Percentiles rank a stretch among this genome's conserved stretches.
phyloP scores from a whole-genome alignment of 1,140 invertebrate species.

The Chelonus insularis region DNA sequence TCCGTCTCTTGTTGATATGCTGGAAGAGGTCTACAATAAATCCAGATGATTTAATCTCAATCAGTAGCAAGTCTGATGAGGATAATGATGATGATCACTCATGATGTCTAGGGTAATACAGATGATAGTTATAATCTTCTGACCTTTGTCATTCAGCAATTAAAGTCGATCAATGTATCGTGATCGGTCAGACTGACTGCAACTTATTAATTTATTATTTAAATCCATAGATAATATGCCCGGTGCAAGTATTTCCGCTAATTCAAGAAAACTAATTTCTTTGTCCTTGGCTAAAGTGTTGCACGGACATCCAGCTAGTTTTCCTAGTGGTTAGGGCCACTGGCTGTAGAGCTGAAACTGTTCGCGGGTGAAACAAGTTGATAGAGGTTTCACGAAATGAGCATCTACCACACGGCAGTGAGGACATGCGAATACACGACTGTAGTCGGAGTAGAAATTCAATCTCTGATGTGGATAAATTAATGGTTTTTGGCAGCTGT shows the following conservation, averaged over 20 bases:
- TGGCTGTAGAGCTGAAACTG: slow-evolving; percentile 69
- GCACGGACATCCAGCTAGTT: slow-evolving; percentile 35
- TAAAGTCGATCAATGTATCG: slow-evolving; percentile 9
- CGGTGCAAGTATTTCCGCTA: slow-evolving; percentile 48
- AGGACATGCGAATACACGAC: slow-evolving; percentile 86
- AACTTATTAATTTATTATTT: neutral
- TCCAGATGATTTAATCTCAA: too few relatives aligned
- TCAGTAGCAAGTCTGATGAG: too few relatives aligned
- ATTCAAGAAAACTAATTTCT: slow-evolving; percentile 28
- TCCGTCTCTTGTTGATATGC: too few relatives aligned
- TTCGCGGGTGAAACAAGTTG: slow-evolving; percentile 77
- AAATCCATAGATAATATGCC: slow-evolving; percentile 31
- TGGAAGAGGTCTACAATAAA: too few relatives aligned
- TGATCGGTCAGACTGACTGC: slow-evolving; percentile 6
- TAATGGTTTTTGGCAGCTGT: slow-evolving; percentile 83
- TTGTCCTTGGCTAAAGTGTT: slow-evolving; percentile 22
- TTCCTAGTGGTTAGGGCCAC: slow-evolving; percentile 77
- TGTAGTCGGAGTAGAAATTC: slow-evolving; percentile 95
- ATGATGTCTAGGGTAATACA: neutral
- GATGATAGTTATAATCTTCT: neutral
- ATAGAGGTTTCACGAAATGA: slow-evolving; percentile 91
- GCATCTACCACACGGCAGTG: slow-evolving; percentile 88
- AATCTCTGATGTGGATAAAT: slow-evolving; percentile 84
- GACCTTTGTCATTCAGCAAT: neutral
- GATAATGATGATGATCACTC: too few relatives aligned